Evolutionary conservation across 2,113 vertebrate genomes (phyloP).

Genomic region (Ptyas mucosa): DNA sequence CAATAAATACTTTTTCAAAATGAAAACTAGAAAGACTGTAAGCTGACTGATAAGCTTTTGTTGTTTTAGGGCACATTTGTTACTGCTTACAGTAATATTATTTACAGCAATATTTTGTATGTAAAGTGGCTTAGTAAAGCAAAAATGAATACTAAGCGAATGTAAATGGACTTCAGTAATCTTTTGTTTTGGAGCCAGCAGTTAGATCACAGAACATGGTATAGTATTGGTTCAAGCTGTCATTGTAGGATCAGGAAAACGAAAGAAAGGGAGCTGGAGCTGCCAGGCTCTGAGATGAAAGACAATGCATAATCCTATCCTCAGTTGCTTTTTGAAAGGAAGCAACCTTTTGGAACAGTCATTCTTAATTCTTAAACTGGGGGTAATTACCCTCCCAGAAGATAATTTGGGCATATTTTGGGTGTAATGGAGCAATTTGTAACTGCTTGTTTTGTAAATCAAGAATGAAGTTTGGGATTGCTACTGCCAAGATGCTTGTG

Average conservation of each 20-base stretch:
- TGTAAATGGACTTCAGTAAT: not conserved
- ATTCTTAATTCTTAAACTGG: not conserved
- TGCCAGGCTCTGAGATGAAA: constrained; percentile 4
- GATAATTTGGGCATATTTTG: not conserved
- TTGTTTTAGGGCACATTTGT: not conserved
- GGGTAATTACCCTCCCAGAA: not conserved
- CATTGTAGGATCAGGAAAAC: not conserved
- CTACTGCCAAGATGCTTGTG: not conserved
- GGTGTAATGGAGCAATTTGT: not conserved
- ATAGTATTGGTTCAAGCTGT: not conserved
- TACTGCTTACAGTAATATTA: not conserved
- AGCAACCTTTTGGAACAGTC: not conserved
- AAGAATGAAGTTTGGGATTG: not conserved
- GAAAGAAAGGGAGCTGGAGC: constrained; percentile 8
- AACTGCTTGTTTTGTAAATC: not conserved
- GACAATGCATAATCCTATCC: not conserved
- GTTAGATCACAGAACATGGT: not conserved
- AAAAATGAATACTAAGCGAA: not conserved
- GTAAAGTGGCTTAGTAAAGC: not conserved
- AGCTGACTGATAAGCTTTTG: not conserved
- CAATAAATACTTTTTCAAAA: not conserved
- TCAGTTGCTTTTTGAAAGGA: not conserved
- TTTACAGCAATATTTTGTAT: constrained; percentile 7
- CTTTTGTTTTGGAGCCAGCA: constrained; percentile 1
- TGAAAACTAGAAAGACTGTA: not conserved